A percentile compares a stretch with the other conserved stretches of the same genome.
Conservation (phyloP, 2,888 invertebrate genomes). For the Drosophila borealis region DNA sequence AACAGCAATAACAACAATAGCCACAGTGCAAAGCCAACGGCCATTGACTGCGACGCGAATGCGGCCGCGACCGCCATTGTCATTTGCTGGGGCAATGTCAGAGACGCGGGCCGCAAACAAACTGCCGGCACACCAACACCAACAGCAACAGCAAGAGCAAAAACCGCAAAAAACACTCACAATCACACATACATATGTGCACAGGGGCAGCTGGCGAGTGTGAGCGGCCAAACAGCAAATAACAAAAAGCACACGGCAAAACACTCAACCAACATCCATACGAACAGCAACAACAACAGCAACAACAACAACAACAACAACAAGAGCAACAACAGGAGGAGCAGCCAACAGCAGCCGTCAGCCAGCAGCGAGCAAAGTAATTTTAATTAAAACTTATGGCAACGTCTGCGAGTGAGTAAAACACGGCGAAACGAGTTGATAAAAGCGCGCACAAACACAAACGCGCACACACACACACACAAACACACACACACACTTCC, state of each 20-base stretch:
- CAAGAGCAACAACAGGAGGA: conserved; percentile 35
- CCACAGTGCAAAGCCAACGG: conserved; percentile 53
- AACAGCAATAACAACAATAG: conserved; percentile 37
- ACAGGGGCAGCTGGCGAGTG: conserved; percentile 54
- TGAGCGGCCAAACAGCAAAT: conserved; percentile 74
- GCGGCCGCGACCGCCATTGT: conserved; percentile 59
- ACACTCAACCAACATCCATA: conserved; percentile 63
- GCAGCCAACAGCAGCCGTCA: conserved; percentile 55
- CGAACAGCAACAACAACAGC: conserved; percentile 31
- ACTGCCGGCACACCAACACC: conserved; percentile 60
- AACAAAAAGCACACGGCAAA: conserved; percentile 78
- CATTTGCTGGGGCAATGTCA: conserved; percentile 76
- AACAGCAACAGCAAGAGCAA: conserved; percentile 44
- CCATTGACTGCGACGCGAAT: conserved; percentile 57
- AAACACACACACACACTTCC: conserved; percentile 14
- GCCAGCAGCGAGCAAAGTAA: conserved; percentile 71
- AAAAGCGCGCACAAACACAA: conserved; percentile 62
- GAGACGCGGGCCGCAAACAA: conserved; percentile 65
- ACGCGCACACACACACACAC: conserved; percentile 9
- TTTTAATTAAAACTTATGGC: conserved; percentile 79
- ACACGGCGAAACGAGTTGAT: conserved; percentile 78
- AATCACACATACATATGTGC: conserved; percentile 28
- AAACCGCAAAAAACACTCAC: conserved; percentile 67
- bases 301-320: conserved; percentile 14
- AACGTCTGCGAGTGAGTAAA: conserved; percentile 80